A percentile compares a stretch with the other conserved stretches of the same genome.
Conservation (phyloP, 2,888 invertebrate genomes). For the Chelonus formosanus region DNA sequence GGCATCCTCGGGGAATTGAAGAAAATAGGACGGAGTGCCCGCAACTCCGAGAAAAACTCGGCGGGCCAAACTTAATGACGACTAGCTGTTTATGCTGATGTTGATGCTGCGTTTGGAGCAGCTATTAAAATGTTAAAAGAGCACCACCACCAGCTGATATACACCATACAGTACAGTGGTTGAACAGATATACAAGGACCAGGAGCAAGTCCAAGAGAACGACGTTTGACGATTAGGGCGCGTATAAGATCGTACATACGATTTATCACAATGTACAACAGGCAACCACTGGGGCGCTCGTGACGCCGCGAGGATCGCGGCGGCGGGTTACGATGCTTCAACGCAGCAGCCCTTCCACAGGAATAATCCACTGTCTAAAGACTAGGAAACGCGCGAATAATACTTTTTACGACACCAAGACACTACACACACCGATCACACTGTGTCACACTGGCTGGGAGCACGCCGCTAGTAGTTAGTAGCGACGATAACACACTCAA, state of each 20-base stretch:
- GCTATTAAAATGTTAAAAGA: slow-evolving; percentile 16
- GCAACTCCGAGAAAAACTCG: slow-evolving; percentile 25
- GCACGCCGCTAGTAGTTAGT: slow-evolving; percentile 59
- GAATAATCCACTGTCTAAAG: slow-evolving; percentile 25
- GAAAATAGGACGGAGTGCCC: slow-evolving; percentile 32
- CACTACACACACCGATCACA: slow-evolving; percentile 46
- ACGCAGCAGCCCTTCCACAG: slow-evolving; percentile 41
- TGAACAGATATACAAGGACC: too few species aligned
- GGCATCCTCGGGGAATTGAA: slow-evolving; percentile 72
- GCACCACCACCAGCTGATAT: slow-evolving; percentile 30
- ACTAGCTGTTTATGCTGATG: not conserved
- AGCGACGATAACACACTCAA: slow-evolving; percentile 58
- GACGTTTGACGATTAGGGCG: slow-evolving; percentile 31
- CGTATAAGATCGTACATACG: slow-evolving; percentile 32
- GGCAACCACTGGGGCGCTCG: slow-evolving; percentile 43
- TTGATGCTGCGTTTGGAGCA: slow-evolving; percentile 19
- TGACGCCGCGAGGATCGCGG: slow-evolving; percentile 42
- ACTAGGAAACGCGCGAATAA: slow-evolving; percentile 32
- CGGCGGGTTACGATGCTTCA: slow-evolving; percentile 43
- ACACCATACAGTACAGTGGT: slow-evolving; percentile 14
- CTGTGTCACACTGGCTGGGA: slow-evolving; percentile 58
- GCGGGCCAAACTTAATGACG: slow-evolving; percentile 15
- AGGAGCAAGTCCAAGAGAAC: slow-evolving; percentile 15
- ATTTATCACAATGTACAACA: slow-evolving; percentile 24
- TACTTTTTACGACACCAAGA: slow-evolving; percentile 36